These are phyloP conservation scores for Meriones psammophilus DNA, from an alignment of 2,797 vertebrate species.

Conservation along the genomic window DNA sequence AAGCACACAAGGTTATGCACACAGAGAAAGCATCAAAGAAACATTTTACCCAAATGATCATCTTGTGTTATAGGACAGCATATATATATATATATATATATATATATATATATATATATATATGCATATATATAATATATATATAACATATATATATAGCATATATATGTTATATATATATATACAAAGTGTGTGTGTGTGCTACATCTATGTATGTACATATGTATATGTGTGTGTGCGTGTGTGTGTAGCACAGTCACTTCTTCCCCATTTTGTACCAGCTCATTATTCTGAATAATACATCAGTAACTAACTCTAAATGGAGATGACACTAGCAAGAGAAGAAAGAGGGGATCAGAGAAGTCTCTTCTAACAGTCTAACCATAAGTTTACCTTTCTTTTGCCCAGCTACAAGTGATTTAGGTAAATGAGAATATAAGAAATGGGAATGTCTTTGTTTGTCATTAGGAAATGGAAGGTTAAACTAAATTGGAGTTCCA, in stretches of 20 bases:
- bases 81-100: no score
- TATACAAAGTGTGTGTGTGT: no score
- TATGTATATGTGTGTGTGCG: no score
- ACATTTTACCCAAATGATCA: neutral
- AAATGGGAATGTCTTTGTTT: neutral
- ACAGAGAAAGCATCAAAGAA: neutral
- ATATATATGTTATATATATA: no score
- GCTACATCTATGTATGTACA: no score
- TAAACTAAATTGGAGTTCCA: neutral
- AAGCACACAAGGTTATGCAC: accelerated
- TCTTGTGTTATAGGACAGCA: neutral
- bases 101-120: no score
- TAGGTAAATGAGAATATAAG: no score
- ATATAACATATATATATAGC: no score
- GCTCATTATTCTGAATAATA: no score
- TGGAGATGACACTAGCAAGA: neutral
- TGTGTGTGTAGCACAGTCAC: no score
- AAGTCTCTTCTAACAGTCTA: neutral
- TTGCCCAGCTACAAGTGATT: neutral
- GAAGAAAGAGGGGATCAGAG: neutral
- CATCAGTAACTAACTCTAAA: neutral
- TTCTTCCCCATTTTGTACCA: neutral
- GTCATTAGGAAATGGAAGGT: neutral
- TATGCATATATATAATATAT: no score
- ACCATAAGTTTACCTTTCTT: neutral